A percentile compares a stretch with the other conserved stretches of the same genome.
phyloP scores from a whole-genome alignment of 2,797 vertebrate genomes.

The Anomalospiza imberbis region DNA sequence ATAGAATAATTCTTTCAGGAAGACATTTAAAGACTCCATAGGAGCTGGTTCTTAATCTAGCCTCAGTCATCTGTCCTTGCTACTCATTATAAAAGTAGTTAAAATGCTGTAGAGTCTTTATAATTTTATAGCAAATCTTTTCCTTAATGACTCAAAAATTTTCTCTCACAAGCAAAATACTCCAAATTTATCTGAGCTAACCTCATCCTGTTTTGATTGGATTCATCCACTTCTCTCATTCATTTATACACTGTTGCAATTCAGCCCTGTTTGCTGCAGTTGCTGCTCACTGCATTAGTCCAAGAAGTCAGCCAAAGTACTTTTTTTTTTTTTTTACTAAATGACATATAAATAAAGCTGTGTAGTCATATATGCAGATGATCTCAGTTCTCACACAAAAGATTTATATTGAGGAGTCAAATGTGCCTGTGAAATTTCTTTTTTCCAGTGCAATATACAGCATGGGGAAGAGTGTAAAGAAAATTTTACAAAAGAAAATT shows the following conservation, averaged over 20 bases:
- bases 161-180: background rate
- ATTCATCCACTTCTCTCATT: background rate
- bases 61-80: background rate
- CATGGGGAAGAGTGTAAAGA: rapidly evolving
- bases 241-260: background rate
- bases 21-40: background rate
- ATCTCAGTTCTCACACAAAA: background rate
- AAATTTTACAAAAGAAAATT: background rate
- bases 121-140: background rate
- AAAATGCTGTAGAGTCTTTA: background rate
- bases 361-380: background rate
- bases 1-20: background rate
- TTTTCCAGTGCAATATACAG: background rate
- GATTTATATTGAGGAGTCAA: background rate
- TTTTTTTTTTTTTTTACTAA: background rate
- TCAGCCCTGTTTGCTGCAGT: background rate
- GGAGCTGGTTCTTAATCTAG: background rate
- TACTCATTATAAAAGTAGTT: background rate
- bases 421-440: background rate
- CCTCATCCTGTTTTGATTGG: background rate
- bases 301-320: background rate
- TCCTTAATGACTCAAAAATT: background rate
- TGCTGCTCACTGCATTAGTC: background rate
- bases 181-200: background rate
- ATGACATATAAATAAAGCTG: background rate